phyloP scores from a whole-genome alignment of 2,797 vertebrate species.

The Takifugu rubripes region DNA sequence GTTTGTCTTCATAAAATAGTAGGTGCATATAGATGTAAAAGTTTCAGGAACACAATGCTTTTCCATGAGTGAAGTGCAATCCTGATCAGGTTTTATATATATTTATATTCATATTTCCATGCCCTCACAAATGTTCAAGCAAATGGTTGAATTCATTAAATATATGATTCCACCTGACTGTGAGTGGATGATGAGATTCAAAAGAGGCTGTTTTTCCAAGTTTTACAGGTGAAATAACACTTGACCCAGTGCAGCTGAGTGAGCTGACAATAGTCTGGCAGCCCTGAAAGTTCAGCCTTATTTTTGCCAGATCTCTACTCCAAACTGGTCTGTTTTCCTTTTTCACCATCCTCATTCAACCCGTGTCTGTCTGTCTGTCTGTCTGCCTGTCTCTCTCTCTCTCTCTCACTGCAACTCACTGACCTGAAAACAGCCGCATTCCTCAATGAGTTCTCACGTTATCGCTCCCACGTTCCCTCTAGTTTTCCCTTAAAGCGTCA shows the following conservation, averaged over 20 bases:
- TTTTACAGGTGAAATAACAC: constrained; percentile 28
- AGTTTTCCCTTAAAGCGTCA: constrained; percentile 40
- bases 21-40: neutral
- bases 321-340: constrained; percentile 56
- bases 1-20: neutral
- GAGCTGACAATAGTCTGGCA: constrained; percentile 21
- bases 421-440: constrained; percentile 79
- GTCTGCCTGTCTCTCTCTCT: constrained; percentile 46
- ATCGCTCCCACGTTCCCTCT: constrained; percentile 41
- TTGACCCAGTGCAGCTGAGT: constrained; percentile 33
- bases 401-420: constrained; percentile 60
- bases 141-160: neutral
- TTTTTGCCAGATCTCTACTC: constrained; percentile 27
- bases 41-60: neutral
- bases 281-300: constrained; percentile 34
- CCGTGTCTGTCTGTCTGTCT: constrained; percentile 36
- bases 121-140: too few species aligned
- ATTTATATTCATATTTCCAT: neutral
- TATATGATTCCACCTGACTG: constrained; percentile 9
- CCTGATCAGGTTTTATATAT: neutral
- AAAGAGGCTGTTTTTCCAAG: constrained; percentile 1
- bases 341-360: constrained; percentile 43
- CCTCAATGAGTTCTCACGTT: constrained; percentile 65
- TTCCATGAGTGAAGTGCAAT: neutral
- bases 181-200: neutral